Evolutionary conservation across 2,797 vertebrate genomes (phyloP), one percentile per base, ranked within the genome.

Genomic region (Champsocephalus gunnari): DNA sequence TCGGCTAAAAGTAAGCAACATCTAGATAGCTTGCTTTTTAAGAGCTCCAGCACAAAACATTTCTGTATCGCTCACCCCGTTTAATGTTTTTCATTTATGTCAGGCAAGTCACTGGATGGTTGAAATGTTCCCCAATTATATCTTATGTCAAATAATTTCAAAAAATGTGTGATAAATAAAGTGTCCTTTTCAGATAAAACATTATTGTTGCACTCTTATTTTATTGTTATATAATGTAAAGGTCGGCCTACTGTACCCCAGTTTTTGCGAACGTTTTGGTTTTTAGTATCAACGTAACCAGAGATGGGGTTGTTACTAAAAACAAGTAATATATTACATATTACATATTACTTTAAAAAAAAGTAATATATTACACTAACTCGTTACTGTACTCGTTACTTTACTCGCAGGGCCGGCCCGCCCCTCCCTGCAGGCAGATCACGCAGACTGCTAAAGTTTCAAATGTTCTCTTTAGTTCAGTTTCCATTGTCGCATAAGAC

Each of bases 21-120:
- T 61, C 24, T 44, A 13, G 5, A 67, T 38, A 13, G 24, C 3
- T 51, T 67, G 0, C 50, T 47, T 55, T 63, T 72, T 53, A 16
- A 28, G 50, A 66, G 34, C 12, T 43, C 54, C 49, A 58, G 48
- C 32, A 65, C 21, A 64, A 49, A 28, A 45, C 21, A 49, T 47
- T 32, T 64, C 45, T 60, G 19, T 44, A 32, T n/a, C 12, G 8
- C 21, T 45, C 11, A 4, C 1, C 32, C 47, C 32, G 44, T 66
- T 51, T 75, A 50, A 38, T 80, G 47, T 57, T 57, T 16, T 43
- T 47, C 19, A 32, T 71, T 80, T 62, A 28, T 55, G 60, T 56
- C 45, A 60, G 47, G 32, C 12, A 58, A 65, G 38, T 12, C 17
- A 13, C 43, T 21, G 44, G 9, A 54, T 56, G 43, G 9, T 12